A percentile compares a stretch with the other conserved stretches of the same genome.
These are phyloP conservation scores for Gambusia holbrooki DNA, from an alignment of 2,113 vertebrate genomes.

Conservation along the genomic window DNA sequence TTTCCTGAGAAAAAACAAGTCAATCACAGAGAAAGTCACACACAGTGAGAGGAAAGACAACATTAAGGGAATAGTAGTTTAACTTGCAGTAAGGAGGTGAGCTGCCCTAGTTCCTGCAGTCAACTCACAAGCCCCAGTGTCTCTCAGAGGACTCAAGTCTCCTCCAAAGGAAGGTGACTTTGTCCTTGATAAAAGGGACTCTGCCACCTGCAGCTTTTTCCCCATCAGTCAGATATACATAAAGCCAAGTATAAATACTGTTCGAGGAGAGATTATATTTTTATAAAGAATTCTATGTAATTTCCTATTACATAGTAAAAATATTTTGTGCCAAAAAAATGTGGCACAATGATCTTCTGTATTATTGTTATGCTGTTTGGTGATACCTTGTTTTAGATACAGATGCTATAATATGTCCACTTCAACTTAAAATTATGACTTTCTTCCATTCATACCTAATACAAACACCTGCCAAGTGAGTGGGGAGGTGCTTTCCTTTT, in stretches of 20 bases:
- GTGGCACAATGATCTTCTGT: background rate
- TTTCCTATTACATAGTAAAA: no score
- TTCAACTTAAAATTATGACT: no score
- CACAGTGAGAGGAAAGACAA: slow-evolving; percentile 38
- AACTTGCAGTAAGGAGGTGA: slow-evolving; percentile 69
- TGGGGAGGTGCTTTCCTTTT: background rate
- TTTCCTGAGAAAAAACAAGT: slow-evolving; percentile 38
- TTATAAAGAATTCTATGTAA: background rate
- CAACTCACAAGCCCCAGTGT: slow-evolving; percentile 45
- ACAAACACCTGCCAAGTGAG: background rate
- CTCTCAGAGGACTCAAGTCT: slow-evolving; percentile 62
- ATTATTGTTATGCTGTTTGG: background rate
- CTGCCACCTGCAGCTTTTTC: slow-evolving; percentile 38
- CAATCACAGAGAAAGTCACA: slow-evolving; percentile 60
- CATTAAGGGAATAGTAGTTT: slow-evolving; percentile 61
- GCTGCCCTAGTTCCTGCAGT: slow-evolving; percentile 66
- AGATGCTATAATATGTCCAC: background rate
- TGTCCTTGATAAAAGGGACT: slow-evolving; percentile 71
- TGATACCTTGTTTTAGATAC: background rate
- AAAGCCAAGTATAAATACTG: slow-evolving; percentile 4
- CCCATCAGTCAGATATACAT: slow-evolving; percentile 8
- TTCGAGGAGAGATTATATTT: background rate
- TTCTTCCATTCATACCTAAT: background rate
- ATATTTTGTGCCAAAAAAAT: background rate
- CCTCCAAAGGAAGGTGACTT: slow-evolving; percentile 68